These are phyloP conservation scores for Monoplex corrugatus DNA, from an alignment of 2,888 invertebrate species.

Conservation along the genomic window DNA sequence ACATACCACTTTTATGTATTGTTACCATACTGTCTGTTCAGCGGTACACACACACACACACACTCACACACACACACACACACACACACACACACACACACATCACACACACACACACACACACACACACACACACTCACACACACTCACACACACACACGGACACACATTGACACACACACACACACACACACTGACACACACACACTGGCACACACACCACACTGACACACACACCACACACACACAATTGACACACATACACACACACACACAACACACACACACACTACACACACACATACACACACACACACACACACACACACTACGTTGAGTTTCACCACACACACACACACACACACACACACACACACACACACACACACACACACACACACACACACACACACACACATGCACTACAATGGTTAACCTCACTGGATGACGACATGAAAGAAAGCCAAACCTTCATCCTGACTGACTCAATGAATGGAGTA, in stretches of 20 bases:
- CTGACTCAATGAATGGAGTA: too few species aligned
- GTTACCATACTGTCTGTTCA: too few species aligned
- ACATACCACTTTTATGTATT: too few species aligned
- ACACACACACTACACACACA: background rate
- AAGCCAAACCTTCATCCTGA: too few species aligned
- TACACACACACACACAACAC: too few species aligned
- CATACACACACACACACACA: background rate
- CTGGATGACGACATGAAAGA: too few species aligned
- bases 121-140: background rate
- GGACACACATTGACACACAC: background rate
- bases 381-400: background rate
- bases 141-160: background rate
- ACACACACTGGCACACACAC: too few species aligned
- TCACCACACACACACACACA: slow-evolving; percentile 14
- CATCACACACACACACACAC: background rate
- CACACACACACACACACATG: background rate
- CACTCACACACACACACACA: background rate
- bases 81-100: slow-evolving; percentile 14
- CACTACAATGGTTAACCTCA: too few species aligned
- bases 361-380: background rate
- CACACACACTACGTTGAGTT: background rate
- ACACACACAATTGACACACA: too few species aligned
- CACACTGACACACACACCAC: too few species aligned
- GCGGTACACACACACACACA: background rate
- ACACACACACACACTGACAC: slow-evolving; percentile 12